Base-by-base conservation (phyloP, 2,113 vertebrate species). In the Dipodomys ordii region DNA sequence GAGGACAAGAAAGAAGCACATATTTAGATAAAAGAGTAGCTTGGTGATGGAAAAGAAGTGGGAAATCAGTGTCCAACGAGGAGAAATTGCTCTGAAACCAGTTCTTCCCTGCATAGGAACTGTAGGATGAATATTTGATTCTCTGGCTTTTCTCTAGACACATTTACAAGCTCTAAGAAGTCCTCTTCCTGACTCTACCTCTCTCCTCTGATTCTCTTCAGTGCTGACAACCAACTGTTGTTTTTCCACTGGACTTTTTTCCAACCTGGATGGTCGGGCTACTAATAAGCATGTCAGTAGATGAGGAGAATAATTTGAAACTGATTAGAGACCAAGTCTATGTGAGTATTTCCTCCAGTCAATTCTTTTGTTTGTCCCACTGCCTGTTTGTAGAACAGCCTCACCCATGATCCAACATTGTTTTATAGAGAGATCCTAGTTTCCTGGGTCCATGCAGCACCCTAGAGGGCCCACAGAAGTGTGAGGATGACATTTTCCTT, bases 1-100 rank as follows among this genome's bases (percentile, higher is more conserved):
- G 94, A 97, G 95, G 94, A 97, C 95, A 95, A 96, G 95, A 96
- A 95, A 94, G 94, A 95, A 84, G 19, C 62, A 85, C 6, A 72
- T 16, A 3, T 57, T 4, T 2, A 23, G 90, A 95, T 93, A 92
- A 93, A 93, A 89, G 96, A 77, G 44, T 23, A 67, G 79, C 67
- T 35, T 74, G 87, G 32, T 90, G 88, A 35, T 64, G 90, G 95
- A 84, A 27, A 83, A 82, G 76, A 93, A 95, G 73, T 94, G 78
- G 76, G 46, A 93, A 93, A 94, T 86, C 67, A 53, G 39, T 80
- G 89, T 96, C 93, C 80, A 30, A 49, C 77, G 92, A 87, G 7
- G 49, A 27, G 16, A n/a, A 19, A 64, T 13, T 46, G 8, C n/a
- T 73, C 28, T 44, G 35, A 78, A 88, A 9, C 27, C n/a, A 87